These are phyloP conservation scores for Drosophila equinoxialis DNA, from an alignment of 1,140 invertebrate genomes.

Conservation along the genomic window DNA sequence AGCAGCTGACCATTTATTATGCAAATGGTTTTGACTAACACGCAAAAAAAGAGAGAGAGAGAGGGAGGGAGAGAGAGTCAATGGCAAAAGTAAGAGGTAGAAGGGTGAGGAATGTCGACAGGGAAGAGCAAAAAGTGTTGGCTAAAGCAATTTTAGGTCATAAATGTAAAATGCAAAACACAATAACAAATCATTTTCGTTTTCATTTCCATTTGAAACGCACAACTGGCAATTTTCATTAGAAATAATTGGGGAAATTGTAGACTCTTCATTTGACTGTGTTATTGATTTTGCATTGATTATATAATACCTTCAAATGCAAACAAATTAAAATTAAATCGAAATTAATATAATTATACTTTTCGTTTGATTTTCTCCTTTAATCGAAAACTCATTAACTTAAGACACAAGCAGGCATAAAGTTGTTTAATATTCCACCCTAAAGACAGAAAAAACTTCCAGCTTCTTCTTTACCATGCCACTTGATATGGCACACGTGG, in stretches of 20 bases:
- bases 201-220: constrained; percentile 35
- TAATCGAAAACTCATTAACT: constrained; percentile 57
- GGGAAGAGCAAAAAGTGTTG: constrained; percentile 31
- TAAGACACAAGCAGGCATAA: constrained; percentile 65
- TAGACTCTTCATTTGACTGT: not conserved
- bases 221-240: constrained; percentile 34
- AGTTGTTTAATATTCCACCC: constrained; percentile 53
- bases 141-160: constrained; percentile 61
- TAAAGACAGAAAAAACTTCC: constrained; percentile 1
- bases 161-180: constrained; percentile 45
- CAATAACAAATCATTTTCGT: constrained; percentile 68
- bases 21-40: constrained; percentile 47
- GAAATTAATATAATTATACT: constrained; percentile 8
- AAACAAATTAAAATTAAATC: not conserved
- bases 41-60: not conserved
- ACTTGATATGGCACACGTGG: constrained; percentile 34
- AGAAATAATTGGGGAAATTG: constrained; percentile 39
- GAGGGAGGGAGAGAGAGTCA: too few species aligned
- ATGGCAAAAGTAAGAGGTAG: too few species aligned
- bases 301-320: constrained; percentile 3
- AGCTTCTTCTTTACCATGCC: not conserved
- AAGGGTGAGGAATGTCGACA: not conserved
- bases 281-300: constrained; percentile 5
- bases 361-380: constrained; percentile 4
- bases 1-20: constrained; percentile 67